A percentile compares a stretch with the other conserved stretches of the same genome.
Conservation (phyloP, 2,888 invertebrate species). For the Brachylomia viminalis region DNA sequence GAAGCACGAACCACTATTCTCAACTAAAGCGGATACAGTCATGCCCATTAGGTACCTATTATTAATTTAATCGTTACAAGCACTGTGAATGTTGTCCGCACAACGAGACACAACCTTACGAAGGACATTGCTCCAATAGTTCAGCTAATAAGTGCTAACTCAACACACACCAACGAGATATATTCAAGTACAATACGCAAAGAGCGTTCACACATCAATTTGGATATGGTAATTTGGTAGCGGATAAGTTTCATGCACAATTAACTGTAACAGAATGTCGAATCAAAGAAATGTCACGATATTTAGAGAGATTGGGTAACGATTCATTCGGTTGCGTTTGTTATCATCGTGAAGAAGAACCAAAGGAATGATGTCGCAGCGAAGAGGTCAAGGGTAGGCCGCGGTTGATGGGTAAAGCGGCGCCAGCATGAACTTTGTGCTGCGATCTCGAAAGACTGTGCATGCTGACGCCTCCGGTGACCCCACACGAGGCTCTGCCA, state of each 20-base stretch:
- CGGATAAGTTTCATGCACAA: constrained; percentile 20
- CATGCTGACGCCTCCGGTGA: constrained; percentile 41
- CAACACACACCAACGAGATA: constrained; percentile 30
- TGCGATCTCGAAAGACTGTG: constrained; percentile 46
- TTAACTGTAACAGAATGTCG: constrained; percentile 34
- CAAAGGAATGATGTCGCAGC: constrained; percentile 67
- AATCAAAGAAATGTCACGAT: constrained; percentile 59
- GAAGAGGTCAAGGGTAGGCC: constrained; percentile 69
- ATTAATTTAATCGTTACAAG: constrained; percentile 66
- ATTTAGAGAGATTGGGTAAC: constrained; percentile 46
- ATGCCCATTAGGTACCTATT: constrained; percentile 55
- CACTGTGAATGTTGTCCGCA: constrained; percentile 79
- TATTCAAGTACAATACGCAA: constrained; percentile 9
- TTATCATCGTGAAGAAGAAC: constrained; percentile 62
- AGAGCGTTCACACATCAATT: constrained; percentile 26
- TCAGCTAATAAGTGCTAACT: constrained; percentile 63
- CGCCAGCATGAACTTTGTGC: constrained; percentile 61
- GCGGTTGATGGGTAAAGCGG: constrained; percentile 48
- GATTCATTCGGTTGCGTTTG: constrained; percentile 29
- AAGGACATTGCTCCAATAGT: constrained; percentile 73
- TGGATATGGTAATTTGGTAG: constrained; percentile 18
- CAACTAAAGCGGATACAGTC: constrained; percentile 66
- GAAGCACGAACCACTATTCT: constrained; percentile 22
- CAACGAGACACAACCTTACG: constrained; percentile 73
- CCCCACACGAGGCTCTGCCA: constrained; percentile 34